Evolutionary conservation across 2,888 invertebrate genomes (phyloP), one percentile per base, ranked within the genome.

Genomic region (Pseudanteris insignis): DNA sequence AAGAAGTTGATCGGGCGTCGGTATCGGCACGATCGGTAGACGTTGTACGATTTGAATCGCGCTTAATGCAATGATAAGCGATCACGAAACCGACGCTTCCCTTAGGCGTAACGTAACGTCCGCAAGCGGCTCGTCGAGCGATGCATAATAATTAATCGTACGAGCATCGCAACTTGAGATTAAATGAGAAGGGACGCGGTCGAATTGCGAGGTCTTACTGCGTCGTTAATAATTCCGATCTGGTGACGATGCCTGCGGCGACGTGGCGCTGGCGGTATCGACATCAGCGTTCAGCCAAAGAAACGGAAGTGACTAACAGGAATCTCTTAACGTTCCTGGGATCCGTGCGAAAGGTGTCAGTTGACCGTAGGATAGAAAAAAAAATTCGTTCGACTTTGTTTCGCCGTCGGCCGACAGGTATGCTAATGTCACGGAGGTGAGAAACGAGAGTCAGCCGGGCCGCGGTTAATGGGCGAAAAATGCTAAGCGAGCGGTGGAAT

Each of bases 121-220:
- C 51, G 67, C 66, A 64, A 68, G 75, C 72, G 72, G 73, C 75
- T 76, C 72, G 74, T 73, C 71, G 72, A 68, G 67, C 70, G 64
- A 68, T 70, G 72, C 72, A 71, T 66, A 68, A 70, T 73, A 75
- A 76, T 77, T 76, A 77, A 77, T 77, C 75, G 63, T 64, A 72
- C 70, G 70, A 75, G 71, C 76, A 71, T 69, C 69, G 68, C 71
- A 69, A 69, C 69, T 71, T 71, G 73, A 74, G 74, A 73, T 73
- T 74, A 72, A 60, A 60, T 64, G 63, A 64, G 58, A 59, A 64
- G 63, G 51, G 33, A 55, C 44, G 43, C 44, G 63, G 55, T 59
- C 63, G 59, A 63, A 63, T 63, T 63, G 63, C 59, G 34, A 37
- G 51, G 51, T 55, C 59, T 34, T 55, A 63, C 50, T 59, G 55